Evolutionary conservation across 2,888 invertebrate species (phyloP).

Genomic region (Chorisops tibialis): DNA sequence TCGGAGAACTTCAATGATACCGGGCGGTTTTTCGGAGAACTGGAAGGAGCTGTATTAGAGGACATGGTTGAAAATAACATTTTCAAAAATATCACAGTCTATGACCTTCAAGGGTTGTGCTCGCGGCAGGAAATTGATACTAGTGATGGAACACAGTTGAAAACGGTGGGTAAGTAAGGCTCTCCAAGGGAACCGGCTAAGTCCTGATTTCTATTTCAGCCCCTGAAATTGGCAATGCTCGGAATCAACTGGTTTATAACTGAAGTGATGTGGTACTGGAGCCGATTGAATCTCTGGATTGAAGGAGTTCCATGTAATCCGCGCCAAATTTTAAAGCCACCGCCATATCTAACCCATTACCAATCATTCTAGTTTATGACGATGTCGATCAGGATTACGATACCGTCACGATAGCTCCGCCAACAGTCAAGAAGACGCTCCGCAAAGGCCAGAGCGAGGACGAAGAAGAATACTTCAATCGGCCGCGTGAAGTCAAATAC

Average conservation of each 20-base stretch:
- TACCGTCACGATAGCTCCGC: constrained; percentile 43
- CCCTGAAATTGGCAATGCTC: constrained; percentile 46
- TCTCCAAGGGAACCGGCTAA: neutral
- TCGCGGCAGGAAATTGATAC: constrained; percentile 48
- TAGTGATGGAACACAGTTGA: constrained; percentile 42
- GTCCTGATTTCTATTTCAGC: constrained; percentile 45
- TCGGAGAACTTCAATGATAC: constrained; percentile 61
- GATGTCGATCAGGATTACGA: constrained; percentile 53
- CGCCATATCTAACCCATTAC: neutral
- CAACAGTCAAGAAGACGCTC: constrained; percentile 39
- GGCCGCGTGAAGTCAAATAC: constrained; percentile 43
- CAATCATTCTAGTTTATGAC: constrained; percentile 40
- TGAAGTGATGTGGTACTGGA: constrained; percentile 48
- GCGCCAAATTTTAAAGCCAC: too few relatives aligned
- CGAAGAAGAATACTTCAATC: constrained; percentile 50
- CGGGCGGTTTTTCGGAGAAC: constrained; percentile 82
- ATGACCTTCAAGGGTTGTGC: constrained; percentile 83
- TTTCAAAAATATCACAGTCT: constrained; percentile 72
- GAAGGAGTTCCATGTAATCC: constrained; percentile 48
- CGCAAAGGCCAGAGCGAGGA: constrained; percentile 47
- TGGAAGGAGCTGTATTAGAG: constrained; percentile 73
- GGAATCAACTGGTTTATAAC: constrained; percentile 52
- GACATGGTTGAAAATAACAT: constrained; percentile 68
- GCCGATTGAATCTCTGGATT: constrained; percentile 47
- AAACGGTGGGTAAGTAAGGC: neutral